These are phyloP conservation scores for Percopsis transmontana DNA, from an alignment of 2,113 vertebrate species.

Conservation along the genomic window DNA sequence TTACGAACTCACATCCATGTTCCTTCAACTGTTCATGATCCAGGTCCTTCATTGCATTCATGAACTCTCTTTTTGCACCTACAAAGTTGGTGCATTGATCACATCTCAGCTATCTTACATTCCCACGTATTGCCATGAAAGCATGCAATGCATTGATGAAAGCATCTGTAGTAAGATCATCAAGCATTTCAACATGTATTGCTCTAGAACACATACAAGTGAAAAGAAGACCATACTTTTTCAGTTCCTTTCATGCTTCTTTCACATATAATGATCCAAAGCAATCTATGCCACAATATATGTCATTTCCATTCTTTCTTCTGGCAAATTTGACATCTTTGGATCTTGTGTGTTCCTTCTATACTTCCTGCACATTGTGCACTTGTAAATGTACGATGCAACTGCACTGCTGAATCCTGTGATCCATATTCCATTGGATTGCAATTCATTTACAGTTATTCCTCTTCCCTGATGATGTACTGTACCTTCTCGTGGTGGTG, in stretches of 20 bases:
- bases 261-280: background rate
- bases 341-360: conserved; percentile 5
- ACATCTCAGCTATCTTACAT: background rate
- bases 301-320: conserved; percentile 5
- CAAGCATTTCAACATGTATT: conserved; percentile 17
- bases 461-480: conserved; percentile 8
- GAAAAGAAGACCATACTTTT: conserved; percentile 7
- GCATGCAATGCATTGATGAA: conserved; percentile 9
- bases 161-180: conserved; percentile 4
- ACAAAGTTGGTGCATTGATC: background rate
- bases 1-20: background rate
- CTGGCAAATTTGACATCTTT: conserved; percentile 12
- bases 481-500: conserved; percentile 6
- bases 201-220: conserved; percentile 24
- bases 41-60: background rate
- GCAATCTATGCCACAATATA: background rate
- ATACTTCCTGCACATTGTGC: conserved; percentile 10
- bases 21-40: background rate
- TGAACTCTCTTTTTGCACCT: background rate
- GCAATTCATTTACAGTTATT: conserved; percentile 7
- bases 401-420: conserved; percentile 11
- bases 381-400: conserved; percentile 9
- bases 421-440: conserved; percentile 5
- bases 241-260: conserved; percentile 11
- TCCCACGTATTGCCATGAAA: conserved; percentile 15